Percentiles rank a stretch among this genome's conserved stretches.
Conservation (phyloP, 2,888 invertebrate species). For the Xestoiulus laeticollis region DNA sequence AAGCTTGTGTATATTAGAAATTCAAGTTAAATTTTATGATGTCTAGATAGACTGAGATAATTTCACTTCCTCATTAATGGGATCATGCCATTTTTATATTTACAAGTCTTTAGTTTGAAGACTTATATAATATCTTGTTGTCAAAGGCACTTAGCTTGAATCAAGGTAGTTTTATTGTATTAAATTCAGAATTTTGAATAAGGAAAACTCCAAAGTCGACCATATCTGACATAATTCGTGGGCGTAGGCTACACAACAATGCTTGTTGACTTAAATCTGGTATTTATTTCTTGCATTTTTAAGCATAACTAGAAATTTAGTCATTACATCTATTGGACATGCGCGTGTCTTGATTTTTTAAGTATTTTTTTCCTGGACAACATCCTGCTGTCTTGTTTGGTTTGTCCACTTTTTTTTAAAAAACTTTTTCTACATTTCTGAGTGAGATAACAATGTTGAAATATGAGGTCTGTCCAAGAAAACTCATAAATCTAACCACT, state of each 20-base stretch:
- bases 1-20: not conserved
- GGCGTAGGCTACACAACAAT: not conserved
- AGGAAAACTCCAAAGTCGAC: not conserved
- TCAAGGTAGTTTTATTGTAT: conserved; percentile 4
- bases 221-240: not conserved
- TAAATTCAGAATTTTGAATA: not conserved
- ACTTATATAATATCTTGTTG: not conserved
- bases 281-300: not conserved
- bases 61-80: not conserved
- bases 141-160: not conserved
- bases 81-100: not conserved
- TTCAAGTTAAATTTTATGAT: not conserved
- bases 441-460: conserved; percentile 46
- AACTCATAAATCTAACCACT: conserved; percentile 42
- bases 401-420: conserved; percentile 16
- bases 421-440: conserved; percentile 44
- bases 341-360: conserved; percentile 21
- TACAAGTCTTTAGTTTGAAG: not conserved
- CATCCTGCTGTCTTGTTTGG: conserved; percentile 44
- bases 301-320: conserved; percentile 11
- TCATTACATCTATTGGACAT: conserved; percentile 1
- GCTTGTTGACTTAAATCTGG: not conserved
- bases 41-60: not conserved
- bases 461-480: conserved; percentile 36
- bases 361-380: conserved; percentile 38